Evolutionary conservation across 2,797 vertebrate genomes (phyloP).

Genomic region (Arvicola amphibius): DNA sequence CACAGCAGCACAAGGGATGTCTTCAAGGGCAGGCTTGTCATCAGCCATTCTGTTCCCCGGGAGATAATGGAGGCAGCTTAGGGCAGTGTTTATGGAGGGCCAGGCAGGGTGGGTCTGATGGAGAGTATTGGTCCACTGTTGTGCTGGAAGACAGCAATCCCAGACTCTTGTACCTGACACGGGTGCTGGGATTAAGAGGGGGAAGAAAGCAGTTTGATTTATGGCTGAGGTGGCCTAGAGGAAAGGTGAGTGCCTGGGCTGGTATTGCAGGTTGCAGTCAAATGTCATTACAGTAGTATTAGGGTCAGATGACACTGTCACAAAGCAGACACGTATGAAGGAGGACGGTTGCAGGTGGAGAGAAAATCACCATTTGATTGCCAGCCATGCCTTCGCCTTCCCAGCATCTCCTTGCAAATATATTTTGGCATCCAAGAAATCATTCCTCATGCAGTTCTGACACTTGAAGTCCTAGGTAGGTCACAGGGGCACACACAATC

Average conservation of each 20-base stretch:
- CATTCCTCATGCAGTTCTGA: neutral
- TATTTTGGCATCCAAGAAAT: neutral
- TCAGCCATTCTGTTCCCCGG: conserved; percentile 25
- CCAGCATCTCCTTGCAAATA: neutral
- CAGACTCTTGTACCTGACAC: neutral
- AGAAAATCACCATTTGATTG: neutral
- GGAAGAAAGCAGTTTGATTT: neutral
- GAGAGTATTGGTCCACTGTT: neutral
- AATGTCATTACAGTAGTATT: neutral
- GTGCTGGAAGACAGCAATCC: neutral
- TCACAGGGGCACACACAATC: neutral
- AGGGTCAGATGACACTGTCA: neutral
- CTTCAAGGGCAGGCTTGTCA: conserved; percentile 38
- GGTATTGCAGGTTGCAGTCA: neutral
- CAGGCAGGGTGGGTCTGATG: neutral
- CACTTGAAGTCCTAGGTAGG: neutral
- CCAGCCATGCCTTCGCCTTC: neutral
- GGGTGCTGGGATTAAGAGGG: neutral
- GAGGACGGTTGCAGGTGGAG: neutral
- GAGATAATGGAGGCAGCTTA: neutral
- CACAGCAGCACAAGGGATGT: neutral
- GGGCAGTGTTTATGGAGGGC: neutral
- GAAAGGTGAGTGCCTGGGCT: neutral
- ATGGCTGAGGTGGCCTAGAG: neutral
- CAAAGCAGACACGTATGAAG: neutral